Percentiles rank a stretch among this genome's conserved stretches.
These are phyloP conservation scores for Mellivora capensis DNA, from an alignment of 2,113 vertebrate species.

Conservation along the genomic window DNA sequence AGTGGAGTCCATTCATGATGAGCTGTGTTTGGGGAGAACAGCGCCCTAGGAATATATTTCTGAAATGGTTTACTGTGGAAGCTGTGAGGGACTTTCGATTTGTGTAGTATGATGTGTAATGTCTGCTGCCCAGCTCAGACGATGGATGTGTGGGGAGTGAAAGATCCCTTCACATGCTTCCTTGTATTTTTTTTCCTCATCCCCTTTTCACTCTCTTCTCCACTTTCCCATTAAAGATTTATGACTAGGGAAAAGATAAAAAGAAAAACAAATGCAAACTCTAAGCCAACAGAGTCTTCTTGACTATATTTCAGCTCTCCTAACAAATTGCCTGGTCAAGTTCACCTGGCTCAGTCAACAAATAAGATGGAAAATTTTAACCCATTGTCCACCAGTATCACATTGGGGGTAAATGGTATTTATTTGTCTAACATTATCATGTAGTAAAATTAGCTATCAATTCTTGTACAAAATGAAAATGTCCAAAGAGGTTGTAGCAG, in stretches of 20 bases:
- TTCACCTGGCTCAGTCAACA: slow-evolving; percentile 32
- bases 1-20: not conserved
- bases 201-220: not conserved
- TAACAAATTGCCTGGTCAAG: slow-evolving; percentile 35
- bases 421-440: not conserved
- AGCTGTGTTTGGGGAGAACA: not conserved
- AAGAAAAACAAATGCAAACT: slow-evolving; percentile 63
- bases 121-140: not conserved
- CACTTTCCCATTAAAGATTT: slow-evolving; percentile 49
- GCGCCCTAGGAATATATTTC: not conserved
- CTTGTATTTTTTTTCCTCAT: not conserved
- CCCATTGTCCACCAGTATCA: not conserved
- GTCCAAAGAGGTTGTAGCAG: not conserved
- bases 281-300: slow-evolving; percentile 31
- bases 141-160: not conserved
- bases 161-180: not conserved
- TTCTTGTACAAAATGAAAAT: not conserved
- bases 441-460: not conserved
- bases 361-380: slow-evolving; percentile 49
- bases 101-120: slow-evolving; percentile 24
- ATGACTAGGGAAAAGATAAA: slow-evolving; percentile 49
- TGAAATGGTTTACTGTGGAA: not conserved
- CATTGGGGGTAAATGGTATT: not conserved
- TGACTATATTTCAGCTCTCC: slow-evolving; percentile 46
- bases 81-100: not conserved